Conservation (phyloP, 2,888 invertebrate genomes). For the Amphipyra tragopoginis region DNA sequence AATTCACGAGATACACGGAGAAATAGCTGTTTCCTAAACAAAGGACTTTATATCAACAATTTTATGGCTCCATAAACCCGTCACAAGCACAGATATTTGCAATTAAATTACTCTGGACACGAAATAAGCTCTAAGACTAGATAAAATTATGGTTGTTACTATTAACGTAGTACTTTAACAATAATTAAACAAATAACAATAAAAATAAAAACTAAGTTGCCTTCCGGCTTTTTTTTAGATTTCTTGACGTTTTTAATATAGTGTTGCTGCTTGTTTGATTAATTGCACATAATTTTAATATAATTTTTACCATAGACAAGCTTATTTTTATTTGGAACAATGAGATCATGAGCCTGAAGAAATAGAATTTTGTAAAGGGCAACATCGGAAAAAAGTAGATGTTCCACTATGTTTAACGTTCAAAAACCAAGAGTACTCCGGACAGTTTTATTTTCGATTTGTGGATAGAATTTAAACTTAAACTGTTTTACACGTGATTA, state of each 20-base stretch:
- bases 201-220: conserved; percentile 84
- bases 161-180: conserved; percentile 72
- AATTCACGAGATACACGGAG: conserved; percentile 62
- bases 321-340: conserved; percentile 58
- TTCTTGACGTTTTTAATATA: conserved; percentile 87
- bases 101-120: conserved; percentile 67
- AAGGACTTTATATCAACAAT: conserved; percentile 81
- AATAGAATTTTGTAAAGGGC: conserved; percentile 33
- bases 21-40: conserved; percentile 77
- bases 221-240: conserved; percentile 83
- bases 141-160: conserved; percentile 77
- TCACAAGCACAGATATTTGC: conserved; percentile 75
- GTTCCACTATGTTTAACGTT: conserved; percentile 17
- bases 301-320: conserved; percentile 73
- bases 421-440: conserved; percentile 3
- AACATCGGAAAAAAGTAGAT: conserved; percentile 27
- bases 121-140: conserved; percentile 82
- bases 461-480: too few species aligned
- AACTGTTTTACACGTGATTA: too few species aligned
- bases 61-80: conserved; percentile 85
- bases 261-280: conserved; percentile 85
- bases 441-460: too few species aligned
- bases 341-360: conserved; percentile 45
- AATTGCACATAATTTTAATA: conserved; percentile 84
- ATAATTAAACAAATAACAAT: conserved; percentile 84